Evolutionary conservation across 2,888 invertebrate genomes (phyloP), one percentile per base, ranked within the genome.

Genomic region (Hirudinaria manillensis): DNA sequence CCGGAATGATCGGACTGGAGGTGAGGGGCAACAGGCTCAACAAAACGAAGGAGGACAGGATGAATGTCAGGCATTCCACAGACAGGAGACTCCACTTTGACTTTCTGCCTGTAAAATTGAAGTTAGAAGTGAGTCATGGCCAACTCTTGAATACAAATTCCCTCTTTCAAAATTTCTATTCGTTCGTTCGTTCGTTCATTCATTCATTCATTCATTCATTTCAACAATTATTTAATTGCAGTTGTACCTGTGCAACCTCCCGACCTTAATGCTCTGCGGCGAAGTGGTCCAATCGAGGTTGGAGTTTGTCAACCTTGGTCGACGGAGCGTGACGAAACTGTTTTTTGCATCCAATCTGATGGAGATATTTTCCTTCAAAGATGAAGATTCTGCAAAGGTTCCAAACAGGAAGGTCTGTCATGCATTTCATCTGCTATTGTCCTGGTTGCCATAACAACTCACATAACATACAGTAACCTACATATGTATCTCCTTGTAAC

Each of bases 1-100:
- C 73, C 21, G 73, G 56, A 10, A 32, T 51, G 27, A 34, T 73
- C 21, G 21, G 32, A 21, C 55, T 73, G 19, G n/a, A 19, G 16
- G 56, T n/a, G 16, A 32, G 32, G n/a, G 73, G 73, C 19, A 73
- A 55, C 21, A 73, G 73, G n/a, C 65, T 73, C n/a, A 73, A 73
- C 38, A 45, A 65, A 21, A 73, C 32, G 6, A 73, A 73, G 61
- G 73, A 73, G 36, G 61, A 73, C 19, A 73, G 24, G 19, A 56
- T 56, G 32, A 53, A 65, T 13, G 73, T 65, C 13, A 16, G n/a
- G 21, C 65, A 73, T 21, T 61, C 73, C 21, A 6, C 29, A 3
- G 73, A 73, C 45, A 56, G 56, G 34, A 73, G 73, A 45, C 73
- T 73, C 16, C 24, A 34, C 19, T 24, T 73, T 19, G 65, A 65